These are phyloP conservation scores for Schrankia costaestrigalis DNA, from an alignment of 2,888 invertebrate species.

Conservation along the genomic window DNA sequence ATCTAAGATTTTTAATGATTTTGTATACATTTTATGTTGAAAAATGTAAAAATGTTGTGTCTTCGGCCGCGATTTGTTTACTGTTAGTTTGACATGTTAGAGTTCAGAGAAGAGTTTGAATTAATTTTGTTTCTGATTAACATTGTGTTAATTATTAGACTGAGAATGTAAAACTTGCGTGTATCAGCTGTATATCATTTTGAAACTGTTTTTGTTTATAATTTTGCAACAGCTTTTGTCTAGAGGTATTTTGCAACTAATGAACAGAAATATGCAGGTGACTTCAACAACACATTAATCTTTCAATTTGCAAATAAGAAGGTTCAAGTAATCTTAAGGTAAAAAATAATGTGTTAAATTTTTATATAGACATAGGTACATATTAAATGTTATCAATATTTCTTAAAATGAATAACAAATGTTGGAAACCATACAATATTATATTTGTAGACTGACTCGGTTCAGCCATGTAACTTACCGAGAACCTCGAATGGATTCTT, in stretches of 20 bases:
- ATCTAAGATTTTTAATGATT: slow-evolving; percentile 10
- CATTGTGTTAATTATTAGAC: slow-evolving; percentile 6
- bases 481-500: slow-evolving; percentile 16
- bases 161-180: background rate
- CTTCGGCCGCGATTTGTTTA: background rate
- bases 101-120: slow-evolving; percentile 2
- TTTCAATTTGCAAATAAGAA: too few relatives aligned
- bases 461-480: background rate
- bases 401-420: too few relatives aligned
- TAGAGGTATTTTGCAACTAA: too few relatives aligned
- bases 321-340: too few relatives aligned
- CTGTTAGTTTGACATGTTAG: slow-evolving; percentile 4
- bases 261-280: too few relatives aligned
- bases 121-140: background rate
- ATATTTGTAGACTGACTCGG: background rate
- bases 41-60: slow-evolving; percentile 2
- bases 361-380: too few relatives aligned
- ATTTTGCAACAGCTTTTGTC: too few relatives aligned
- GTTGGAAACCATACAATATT: too few relatives aligned
- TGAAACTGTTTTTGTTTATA: too few relatives aligned
- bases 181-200: slow-evolving; percentile 2
- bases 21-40: slow-evolving; percentile 4
- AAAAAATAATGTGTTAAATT: too few relatives aligned
- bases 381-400: too few relatives aligned
- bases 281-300: too few relatives aligned